Conservation (phyloP, 2,113 vertebrate species). For the Piprites chloris region DNA sequence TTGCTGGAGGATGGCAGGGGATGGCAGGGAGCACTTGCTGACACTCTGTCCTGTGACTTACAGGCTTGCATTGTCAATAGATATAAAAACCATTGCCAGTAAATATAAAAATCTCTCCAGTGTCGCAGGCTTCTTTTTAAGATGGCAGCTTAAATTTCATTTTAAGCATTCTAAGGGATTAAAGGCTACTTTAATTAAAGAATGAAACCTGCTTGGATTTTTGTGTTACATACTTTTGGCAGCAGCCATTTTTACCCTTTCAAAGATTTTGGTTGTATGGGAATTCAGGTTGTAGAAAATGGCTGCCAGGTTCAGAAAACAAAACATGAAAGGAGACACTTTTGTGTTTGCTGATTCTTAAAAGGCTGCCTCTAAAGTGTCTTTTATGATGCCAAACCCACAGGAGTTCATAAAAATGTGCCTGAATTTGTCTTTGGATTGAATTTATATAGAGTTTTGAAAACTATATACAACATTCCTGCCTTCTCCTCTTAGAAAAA, state of each 20-base stretch:
- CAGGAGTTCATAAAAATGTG: background rate
- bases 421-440: background rate
- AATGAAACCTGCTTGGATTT: background rate
- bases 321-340: background rate
- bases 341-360: background rate
- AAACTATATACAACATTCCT: background rate
- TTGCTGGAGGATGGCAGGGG: background rate
- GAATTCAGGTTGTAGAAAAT: background rate
- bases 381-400: background rate
- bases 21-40: fast-evolving
- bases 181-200: background rate
- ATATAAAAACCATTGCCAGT: background rate
- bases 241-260: background rate
- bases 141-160: background rate
- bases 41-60: background rate
- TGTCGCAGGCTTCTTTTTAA: background rate
- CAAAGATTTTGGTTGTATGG: background rate
- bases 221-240: background rate
- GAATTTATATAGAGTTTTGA: background rate
- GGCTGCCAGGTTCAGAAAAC: background rate
- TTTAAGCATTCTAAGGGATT: background rate
- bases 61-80: background rate
- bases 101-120: background rate
- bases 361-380: background rate
- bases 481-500: background rate